Conservation (phyloP, 1,140 invertebrate genomes). For the Drosophila tsacasi region DNA sequence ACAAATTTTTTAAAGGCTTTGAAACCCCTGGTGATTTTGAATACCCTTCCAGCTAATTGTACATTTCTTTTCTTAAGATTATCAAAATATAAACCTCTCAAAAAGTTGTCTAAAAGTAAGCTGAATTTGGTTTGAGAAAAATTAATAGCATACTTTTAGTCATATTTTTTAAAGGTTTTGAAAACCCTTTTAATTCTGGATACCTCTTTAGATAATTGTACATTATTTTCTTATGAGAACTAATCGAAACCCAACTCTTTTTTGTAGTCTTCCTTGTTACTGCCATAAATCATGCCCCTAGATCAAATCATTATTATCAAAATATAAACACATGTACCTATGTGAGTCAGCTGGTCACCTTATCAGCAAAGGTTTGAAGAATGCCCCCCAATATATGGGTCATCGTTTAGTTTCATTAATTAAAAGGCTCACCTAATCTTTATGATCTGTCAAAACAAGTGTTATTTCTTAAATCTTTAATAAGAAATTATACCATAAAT, state of each 20-base stretch:
- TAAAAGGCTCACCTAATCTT: constrained; percentile 35
- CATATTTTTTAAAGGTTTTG: no score
- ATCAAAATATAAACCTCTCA: no score
- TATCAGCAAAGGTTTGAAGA: constrained; percentile 20
- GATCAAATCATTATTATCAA: constrained; percentile 11
- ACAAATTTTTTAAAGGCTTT: neutral
- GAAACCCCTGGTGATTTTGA: rapidly evolving
- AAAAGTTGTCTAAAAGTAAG: no score
- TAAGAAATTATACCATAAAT: neutral
- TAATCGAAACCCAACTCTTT: neutral
- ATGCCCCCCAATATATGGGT: constrained; percentile 33
- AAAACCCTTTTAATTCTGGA: no score
- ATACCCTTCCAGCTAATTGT: no score
- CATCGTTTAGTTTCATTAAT: constrained; percentile 33
- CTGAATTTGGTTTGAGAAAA: no score
- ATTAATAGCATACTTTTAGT: no score
- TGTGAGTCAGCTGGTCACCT: constrained; percentile 12
- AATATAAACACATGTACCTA: neutral
- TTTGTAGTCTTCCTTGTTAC: no score
- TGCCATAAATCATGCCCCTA: constrained; percentile 7
- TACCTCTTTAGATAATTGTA: no score
- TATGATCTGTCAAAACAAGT: constrained; percentile 8
- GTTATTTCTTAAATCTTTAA: neutral
- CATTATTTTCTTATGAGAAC: no score
- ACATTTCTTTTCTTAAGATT: no score